These are phyloP conservation scores for Andrena praecox DNA, from an alignment of 2,888 invertebrate species.

Conservation along the genomic window DNA sequence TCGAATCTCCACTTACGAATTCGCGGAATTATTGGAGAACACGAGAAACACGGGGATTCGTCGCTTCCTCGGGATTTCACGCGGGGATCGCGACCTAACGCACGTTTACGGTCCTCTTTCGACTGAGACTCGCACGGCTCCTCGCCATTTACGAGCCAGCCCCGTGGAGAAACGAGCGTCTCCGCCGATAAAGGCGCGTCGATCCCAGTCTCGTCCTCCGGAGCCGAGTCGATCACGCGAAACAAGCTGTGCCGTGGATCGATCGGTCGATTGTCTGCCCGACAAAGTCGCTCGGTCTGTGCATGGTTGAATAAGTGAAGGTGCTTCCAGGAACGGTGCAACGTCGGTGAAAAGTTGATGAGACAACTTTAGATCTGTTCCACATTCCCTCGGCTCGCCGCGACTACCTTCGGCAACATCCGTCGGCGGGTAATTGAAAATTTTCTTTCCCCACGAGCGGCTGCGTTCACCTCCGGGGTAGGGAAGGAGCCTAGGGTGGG, in stretches of 20 bases:
- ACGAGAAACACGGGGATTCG: too few species aligned
- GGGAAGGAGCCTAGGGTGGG: slow-evolving; percentile 6
- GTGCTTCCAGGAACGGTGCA: slow-evolving; percentile 38
- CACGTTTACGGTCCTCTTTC: too few species aligned
- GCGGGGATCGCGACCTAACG: too few species aligned
- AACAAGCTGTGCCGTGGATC: slow-evolving; percentile 33
- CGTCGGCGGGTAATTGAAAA: slow-evolving; percentile 42
- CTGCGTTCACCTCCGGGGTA: neutral
- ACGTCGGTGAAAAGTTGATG: slow-evolving; percentile 61
- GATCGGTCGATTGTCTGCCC: slow-evolving; percentile 45
- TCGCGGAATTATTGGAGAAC: too few species aligned
- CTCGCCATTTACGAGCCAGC: too few species aligned
- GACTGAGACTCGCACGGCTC: too few species aligned
- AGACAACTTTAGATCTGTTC: slow-evolving; percentile 62
- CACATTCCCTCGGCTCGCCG: slow-evolving; percentile 37
- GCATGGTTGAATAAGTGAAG: slow-evolving; percentile 61
- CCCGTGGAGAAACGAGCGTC: too few species aligned
- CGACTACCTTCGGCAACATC: neutral
- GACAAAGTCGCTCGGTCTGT: slow-evolving; percentile 36
- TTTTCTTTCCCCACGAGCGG: slow-evolving; percentile 18
- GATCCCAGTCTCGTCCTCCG: too few species aligned
- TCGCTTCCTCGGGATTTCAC: too few species aligned
- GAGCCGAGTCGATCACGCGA: slow-evolving; percentile 25
- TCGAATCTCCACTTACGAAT: too few species aligned
- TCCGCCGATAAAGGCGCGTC: too few species aligned